Conservation (phyloP, 2,797 vertebrate genomes). For the Cynodonichthys magdalenae region DNA sequence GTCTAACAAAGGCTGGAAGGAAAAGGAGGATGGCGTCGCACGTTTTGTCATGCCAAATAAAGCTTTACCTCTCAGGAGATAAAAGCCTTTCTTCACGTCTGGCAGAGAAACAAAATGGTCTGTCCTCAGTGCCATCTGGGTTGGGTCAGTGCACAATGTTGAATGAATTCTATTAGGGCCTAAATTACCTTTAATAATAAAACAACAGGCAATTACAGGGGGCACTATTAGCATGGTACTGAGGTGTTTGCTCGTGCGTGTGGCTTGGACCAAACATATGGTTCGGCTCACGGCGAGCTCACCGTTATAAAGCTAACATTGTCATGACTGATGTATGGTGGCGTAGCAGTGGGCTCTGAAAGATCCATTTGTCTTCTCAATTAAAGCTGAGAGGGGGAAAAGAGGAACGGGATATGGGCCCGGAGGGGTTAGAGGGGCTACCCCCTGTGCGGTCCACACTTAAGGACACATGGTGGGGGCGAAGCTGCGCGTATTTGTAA, state of each 20-base stretch:
- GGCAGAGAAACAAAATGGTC: constrained; percentile 37
- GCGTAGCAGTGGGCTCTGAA: constrained; percentile 76
- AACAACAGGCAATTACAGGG: constrained; percentile 83
- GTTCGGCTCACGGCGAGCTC: constrained; percentile 79
- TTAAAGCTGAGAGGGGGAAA: constrained; percentile 79
- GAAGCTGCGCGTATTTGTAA: constrained; percentile 69
- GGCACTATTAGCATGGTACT: constrained; percentile 73
- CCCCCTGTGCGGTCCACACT: constrained; percentile 78
- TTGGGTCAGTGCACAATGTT: constrained; percentile 67
- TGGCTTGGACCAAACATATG: constrained; percentile 80
- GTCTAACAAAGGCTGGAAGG: constrained; percentile 14
- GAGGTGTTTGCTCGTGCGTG: constrained; percentile 79
- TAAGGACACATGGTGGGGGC: constrained; percentile 73
- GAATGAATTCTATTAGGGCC: constrained; percentile 82
- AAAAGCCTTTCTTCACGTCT: constrained; percentile 41
- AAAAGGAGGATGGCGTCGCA: constrained; percentile 24
- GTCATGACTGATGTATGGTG: constrained; percentile 85
- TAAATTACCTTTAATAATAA: constrained; percentile 87
- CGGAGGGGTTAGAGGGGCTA: constrained; percentile 69
- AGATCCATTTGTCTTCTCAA: constrained; percentile 86
- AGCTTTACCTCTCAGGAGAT: constrained; percentile 47
- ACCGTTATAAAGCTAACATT: constrained; percentile 81
- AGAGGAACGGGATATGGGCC: constrained; percentile 78
- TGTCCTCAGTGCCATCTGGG: constrained; percentile 46
- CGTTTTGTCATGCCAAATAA: constrained; percentile 45